Conservation (phyloP, 2,888 invertebrate species). For the Sycophila texana region DNA sequence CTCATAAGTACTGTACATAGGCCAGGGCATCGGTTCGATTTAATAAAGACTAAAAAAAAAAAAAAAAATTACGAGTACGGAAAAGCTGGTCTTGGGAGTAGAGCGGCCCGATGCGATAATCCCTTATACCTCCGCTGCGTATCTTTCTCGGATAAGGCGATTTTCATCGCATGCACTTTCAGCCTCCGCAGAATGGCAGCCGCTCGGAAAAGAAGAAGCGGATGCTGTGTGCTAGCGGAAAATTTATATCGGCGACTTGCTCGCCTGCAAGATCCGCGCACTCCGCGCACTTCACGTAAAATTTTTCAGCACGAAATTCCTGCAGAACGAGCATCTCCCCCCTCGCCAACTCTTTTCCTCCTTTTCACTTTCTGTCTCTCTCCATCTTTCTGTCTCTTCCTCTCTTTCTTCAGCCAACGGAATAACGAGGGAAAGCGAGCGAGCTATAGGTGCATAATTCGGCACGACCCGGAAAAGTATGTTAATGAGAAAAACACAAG, state of each 20-base stretch:
- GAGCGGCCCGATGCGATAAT: constrained; percentile 14
- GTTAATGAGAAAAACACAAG: constrained; percentile 62
- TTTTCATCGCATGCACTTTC: constrained; percentile 22
- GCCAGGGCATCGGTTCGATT: no score
- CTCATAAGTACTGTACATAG: no score
- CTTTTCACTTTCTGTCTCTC: constrained; percentile 7
- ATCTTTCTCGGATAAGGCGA: constrained; percentile 15
- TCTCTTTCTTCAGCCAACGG: constrained; percentile 1
- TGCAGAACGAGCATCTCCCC: constrained; percentile 38
- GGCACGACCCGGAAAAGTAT: constrained; percentile 56
- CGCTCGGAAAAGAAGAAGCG: constrained; percentile 13
- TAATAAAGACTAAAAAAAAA: neutral
- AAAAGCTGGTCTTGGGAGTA: constrained; percentile 7
- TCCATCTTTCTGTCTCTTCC: constrained; percentile 33
- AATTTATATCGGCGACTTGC: constrained; percentile 41
- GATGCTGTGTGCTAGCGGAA: constrained; percentile 19
- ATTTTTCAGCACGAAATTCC: constrained; percentile 34
- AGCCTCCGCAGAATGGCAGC: neutral
- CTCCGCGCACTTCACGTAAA: neutral
- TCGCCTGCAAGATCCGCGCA: neutral
- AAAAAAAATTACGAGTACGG: constrained; percentile 2
- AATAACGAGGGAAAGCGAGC: neutral
- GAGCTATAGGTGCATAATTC: constrained; percentile 52
- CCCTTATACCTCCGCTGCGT: constrained; percentile 1
- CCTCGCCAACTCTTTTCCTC: neutral